These are phyloP conservation scores for Oceanites oceanicus DNA, from an alignment of 2,113 vertebrate genomes.

Conservation along the genomic window DNA sequence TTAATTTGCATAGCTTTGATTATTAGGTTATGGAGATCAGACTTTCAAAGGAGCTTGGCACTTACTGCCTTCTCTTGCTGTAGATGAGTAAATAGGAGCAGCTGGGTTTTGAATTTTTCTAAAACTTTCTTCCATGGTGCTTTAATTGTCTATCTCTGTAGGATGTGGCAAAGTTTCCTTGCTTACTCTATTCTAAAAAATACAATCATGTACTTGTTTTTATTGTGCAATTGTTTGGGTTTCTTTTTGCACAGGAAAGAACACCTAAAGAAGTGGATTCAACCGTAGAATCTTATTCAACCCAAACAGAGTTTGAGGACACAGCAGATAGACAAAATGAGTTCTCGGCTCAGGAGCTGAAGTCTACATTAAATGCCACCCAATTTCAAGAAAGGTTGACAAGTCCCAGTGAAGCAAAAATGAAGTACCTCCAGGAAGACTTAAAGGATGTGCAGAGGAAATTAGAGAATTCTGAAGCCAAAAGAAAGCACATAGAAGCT, in stretches of 20 bases:
- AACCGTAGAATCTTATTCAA: conserved; percentile 80
- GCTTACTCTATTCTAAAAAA: not conserved
- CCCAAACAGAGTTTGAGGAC: conserved; percentile 77
- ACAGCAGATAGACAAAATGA: conserved; percentile 47
- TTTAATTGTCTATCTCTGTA: not conserved
- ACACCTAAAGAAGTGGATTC: conserved; percentile 67
- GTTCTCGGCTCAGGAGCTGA: conserved; percentile 26
- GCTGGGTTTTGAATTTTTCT: not conserved
- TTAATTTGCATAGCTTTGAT: conserved; percentile 6
- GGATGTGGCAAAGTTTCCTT: not conserved
- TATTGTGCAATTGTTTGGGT: not conserved
- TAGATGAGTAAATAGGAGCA: not conserved
- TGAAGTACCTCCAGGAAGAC: conserved; percentile 75
- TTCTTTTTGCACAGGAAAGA: conserved; percentile 65
- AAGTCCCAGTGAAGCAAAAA: conserved; percentile 67
- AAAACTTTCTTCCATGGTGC: not conserved
- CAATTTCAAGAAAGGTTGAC: conserved; percentile 40
- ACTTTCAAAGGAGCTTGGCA: not conserved
- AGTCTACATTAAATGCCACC: not conserved
- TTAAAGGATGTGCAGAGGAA: conserved; percentile 80
- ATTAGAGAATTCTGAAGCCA: conserved; percentile 78
- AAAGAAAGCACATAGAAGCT: conserved; percentile 76
- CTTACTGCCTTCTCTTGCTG: not conserved
- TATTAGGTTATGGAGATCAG: not conserved
- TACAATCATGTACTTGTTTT: not conserved